phyloP scores from a whole-genome alignment of 2,888 invertebrate genomes.

The Sturmia bella region DNA sequence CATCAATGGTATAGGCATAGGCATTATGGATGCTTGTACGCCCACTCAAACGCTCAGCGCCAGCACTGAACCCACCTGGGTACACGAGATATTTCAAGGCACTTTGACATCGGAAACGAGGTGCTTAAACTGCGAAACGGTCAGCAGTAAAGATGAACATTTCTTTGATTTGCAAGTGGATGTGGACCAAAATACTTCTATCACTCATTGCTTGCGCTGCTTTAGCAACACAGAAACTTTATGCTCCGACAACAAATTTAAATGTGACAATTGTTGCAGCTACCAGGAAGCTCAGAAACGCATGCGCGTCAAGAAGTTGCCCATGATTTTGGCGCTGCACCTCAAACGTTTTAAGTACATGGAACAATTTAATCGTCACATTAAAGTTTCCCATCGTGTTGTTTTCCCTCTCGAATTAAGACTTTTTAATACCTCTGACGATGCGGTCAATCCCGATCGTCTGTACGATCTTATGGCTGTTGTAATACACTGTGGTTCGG shows the following conservation, averaged over 20 bases:
- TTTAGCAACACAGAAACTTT: conserved; percentile 99
- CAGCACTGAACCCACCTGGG: conserved; percentile 95
- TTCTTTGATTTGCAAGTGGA: conserved; percentile 99
- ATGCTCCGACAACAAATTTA: conserved; percentile 99
- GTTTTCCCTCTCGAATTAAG: conserved; percentile 99
- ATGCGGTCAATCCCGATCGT: conserved; percentile 98
- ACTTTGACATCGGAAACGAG: conserved; percentile 99
- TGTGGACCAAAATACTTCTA: conserved; percentile 99
- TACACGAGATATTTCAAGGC: conserved; percentile 99
- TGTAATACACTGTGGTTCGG: conserved; percentile 99
- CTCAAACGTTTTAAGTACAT: conserved; percentile 97
- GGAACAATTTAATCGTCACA: conserved; percentile 99
- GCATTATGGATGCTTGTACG: conserved; percentile 72
- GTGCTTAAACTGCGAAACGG: conserved; percentile 99
- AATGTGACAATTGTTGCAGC: conserved; percentile 99
- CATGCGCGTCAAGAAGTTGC: conserved; percentile 99
- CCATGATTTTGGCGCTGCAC: conserved; percentile 98
- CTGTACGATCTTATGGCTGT: conserved; percentile 99
- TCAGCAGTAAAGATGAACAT: conserved; percentile 99
- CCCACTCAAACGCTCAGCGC: conserved; percentile 73
- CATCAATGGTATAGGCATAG: conserved; percentile 75
- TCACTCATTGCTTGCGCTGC: conserved; percentile 98
- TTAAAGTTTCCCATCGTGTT: conserved; percentile 99
- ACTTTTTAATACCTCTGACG: conserved; percentile 98
- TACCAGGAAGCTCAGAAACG: conserved; percentile 99